Evolutionary conservation across 2,113 vertebrate species (phyloP), one percentile per base, ranked within the genome.

Genomic region (Tetrax tetrax): DNA sequence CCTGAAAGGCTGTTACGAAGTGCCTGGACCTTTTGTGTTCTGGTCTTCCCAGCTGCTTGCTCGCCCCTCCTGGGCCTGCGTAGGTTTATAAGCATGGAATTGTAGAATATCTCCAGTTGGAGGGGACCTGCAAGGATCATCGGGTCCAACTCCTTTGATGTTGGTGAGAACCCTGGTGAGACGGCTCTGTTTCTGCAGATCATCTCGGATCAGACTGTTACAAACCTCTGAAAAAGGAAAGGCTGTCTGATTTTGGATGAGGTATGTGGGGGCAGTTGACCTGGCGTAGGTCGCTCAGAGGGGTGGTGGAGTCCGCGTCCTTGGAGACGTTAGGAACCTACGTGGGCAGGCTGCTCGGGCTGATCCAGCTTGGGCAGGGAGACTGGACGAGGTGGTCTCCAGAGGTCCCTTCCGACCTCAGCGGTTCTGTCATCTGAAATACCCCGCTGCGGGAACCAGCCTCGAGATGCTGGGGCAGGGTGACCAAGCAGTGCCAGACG

Each of bases 341-440:
- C 3, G 31, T 6, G 14, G 29, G 66, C 25, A 43, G 1, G 59
- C 35, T 45, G 48, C 41, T 45, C 16, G 29, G 66, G 35, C 54
- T n/a, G 23, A 20, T 54, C 14, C 60, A 29, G 9, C 47, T 29
- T 13, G 54, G 54, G 33, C 41, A 31, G 48, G 27, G 56, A 63
- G 35, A 4, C 11, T 28, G 83, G 11, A 9, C 24, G 5, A 5
- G 35, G 61, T 24, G 15, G 21, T 8, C 29, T 50, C 35, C 1
- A 2, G 25, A 66, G 35, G 11, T 43, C 18, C 38, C n/a, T 43
- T 24, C 66, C 38, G 47, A 22, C 29, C 65, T 17, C 38, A 17
- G 1, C 1, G 0, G 2, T 20, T 29, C 37, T 61, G 20, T 27
- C 31, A 5, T 5, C 27, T 22, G 35, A 23, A 56, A 25, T 45